A percentile compares a stretch with the other conserved stretches of the same genome.
Evolutionary conservation across 53 echinoderm and acorn worm genomes (phyloP).

Genomic region (Paracentrotus lividus): DNA sequence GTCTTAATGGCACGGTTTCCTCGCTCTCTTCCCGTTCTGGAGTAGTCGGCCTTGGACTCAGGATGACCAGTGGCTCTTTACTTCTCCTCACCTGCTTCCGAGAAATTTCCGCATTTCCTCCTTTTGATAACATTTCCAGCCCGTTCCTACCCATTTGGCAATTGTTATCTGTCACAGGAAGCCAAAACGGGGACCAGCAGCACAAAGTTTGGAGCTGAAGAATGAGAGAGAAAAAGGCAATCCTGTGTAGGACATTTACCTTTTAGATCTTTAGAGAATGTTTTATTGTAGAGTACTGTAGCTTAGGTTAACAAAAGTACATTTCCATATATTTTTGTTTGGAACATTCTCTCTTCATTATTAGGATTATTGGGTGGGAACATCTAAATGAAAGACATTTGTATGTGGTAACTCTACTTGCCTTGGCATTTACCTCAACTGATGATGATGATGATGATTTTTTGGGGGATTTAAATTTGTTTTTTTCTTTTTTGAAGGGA

Average conservation of each 20-base stretch:
- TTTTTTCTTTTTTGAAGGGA: too few relatives aligned
- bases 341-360: too few relatives aligned
- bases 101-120: conserved; percentile 56
- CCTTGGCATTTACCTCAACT: too few relatives aligned
- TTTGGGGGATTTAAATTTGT: too few relatives aligned
- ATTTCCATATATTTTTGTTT: too few relatives aligned
- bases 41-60: conserved; percentile 49
- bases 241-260: conserved; percentile 23
- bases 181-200: neutral
- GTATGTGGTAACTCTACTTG: too few relatives aligned
- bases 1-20: conserved; percentile 36
- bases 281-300: neutral
- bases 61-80: conserved; percentile 55
- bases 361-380: too few relatives aligned
- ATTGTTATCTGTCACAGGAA: conserved; percentile 60
- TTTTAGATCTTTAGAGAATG: neutral
- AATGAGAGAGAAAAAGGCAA: neutral
- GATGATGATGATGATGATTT: too few relatives aligned
- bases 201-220: neutral
- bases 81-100: conserved; percentile 65
- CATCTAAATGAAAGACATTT: too few relatives aligned
- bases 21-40: conserved; percentile 32
- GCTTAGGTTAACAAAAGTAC: too few relatives aligned
- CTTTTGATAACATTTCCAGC: conserved; percentile 58
- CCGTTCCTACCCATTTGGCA: neutral